Base-by-base conservation (phyloP, 2,113 vertebrate genomes). In the Pseudopodoces humilis region DNA sequence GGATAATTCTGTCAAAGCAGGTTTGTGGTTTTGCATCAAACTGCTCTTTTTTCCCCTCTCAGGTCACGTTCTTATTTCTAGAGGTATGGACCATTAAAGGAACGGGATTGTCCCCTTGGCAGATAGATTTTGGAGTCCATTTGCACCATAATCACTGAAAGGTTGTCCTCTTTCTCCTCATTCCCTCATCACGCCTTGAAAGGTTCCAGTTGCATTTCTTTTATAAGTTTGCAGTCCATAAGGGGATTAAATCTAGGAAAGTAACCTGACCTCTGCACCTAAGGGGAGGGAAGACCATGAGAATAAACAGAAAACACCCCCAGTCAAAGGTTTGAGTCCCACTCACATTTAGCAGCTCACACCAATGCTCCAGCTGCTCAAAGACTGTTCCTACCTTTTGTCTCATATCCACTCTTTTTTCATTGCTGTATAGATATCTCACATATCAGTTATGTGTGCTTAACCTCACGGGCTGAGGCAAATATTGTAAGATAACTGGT, bases 111-210 rank as follows among this genome's bases (percentile, higher is more conserved):
- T 56, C 9, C 20, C 15, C 31, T 60, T 58, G 37, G 11, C 20
- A 44, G 31, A 13, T 20, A 31, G 58, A 74, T 20, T 68, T 83
- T 64, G 31, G 28, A 10, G 15, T 33, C 23, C 39, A 52, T 67
- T 13, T 35, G 11, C 25, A 65, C 8, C 5, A 5, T 58, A 84
- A 64, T n/a, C 44, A 41, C n/a, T 35, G 70, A 39, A 76, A 85
- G 9, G 7, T 46, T 88, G 41, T 77, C 13, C 14, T 72, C 21
- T 50, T 91, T 13, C 23, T 72, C 11, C 18, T 16, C 43, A 31
- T 4, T 86, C 21, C 24, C 11, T 67, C 33, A 33, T 67, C n/a
- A 25, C 0, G 0, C 7, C 15, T 19, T 11, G 12, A 44, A 77
- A 5, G 5, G 6, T 81, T 83, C 15, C 33, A 55, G 22, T 5